Percentiles rank a stretch among this genome's conserved stretches.
Conservation (phyloP, 2,113 vertebrate genomes). For the Nesoenas mayeri region DNA sequence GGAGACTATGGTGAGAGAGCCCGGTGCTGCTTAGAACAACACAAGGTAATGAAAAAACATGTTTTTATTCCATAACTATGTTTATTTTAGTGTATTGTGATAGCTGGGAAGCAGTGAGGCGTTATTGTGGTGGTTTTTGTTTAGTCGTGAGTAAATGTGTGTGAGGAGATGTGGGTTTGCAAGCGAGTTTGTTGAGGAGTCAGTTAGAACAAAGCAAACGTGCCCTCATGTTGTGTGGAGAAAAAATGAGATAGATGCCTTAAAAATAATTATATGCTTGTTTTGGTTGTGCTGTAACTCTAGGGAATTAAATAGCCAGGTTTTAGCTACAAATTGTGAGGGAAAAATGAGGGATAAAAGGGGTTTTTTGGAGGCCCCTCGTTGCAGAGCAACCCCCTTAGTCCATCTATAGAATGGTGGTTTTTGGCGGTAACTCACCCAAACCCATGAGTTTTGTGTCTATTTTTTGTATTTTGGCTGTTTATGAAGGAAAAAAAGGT, state of each 20-base stretch:
- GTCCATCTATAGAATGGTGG: fast-evolving
- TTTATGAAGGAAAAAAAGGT: fast-evolving
- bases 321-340: fast-evolving
- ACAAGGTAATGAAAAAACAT: background rate
- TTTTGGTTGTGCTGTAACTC: background rate
- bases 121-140: fast-evolving
- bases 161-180: too few relatives aligned
- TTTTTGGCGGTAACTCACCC: fast-evolving
- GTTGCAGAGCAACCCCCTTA: fast-evolving
- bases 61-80: fast-evolving
- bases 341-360: fast-evolving
- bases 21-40: fast-evolving
- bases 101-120: fast-evolving
- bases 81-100: fast-evolving
- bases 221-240: background rate
- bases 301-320: fast-evolving
- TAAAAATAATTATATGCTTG: fast-evolving
- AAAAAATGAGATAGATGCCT: fast-evolving
- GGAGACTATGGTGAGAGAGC: background rate
- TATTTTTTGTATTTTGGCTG: background rate
- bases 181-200: background rate
- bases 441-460: fast-evolving
- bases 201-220: fast-evolving
- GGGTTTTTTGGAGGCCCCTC: background rate
- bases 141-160: too few relatives aligned